These are phyloP conservation scores for Potamarius usumacintae DNA, from an alignment of 2,113 vertebrate genomes.

Conservation along the genomic window DNA sequence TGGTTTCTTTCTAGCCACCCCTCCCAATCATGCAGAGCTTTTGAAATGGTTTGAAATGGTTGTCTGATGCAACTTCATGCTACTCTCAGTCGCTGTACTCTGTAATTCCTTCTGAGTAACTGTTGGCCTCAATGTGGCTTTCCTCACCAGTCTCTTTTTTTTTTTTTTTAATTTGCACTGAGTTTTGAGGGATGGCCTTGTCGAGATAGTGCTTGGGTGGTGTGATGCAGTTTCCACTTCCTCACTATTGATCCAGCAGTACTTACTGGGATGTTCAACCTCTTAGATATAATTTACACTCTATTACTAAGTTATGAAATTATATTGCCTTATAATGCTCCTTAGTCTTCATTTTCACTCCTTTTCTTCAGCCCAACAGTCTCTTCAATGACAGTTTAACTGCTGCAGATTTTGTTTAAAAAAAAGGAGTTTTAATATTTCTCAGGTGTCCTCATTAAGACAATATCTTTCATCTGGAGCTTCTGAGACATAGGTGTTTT, in stretches of 20 bases:
- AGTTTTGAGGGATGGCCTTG: background rate
- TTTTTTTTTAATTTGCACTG: background rate
- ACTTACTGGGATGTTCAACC: background rate
- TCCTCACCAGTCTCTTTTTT: background rate
- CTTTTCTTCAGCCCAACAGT: background rate
- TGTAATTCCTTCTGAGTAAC: background rate
- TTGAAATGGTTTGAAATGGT: background rate
- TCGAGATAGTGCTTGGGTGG: background rate
- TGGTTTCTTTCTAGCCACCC: background rate
- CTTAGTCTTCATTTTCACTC: background rate
- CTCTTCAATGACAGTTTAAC: background rate
- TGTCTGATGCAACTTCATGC: background rate
- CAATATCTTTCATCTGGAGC: background rate
- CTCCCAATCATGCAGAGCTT: background rate
- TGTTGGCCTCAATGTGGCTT: background rate
- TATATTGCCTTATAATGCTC: background rate
- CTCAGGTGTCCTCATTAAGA: background rate
- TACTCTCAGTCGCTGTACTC: background rate
- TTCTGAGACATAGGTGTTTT: background rate
- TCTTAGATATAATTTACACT: background rate
- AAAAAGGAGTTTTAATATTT: background rate
- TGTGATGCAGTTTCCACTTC: background rate
- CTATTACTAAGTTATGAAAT: background rate
- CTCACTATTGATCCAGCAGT: background rate
- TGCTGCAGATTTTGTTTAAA: background rate